Percentiles rank a stretch among this genome's conserved stretches.
phyloP scores from a whole-genome alignment of 2,797 vertebrate genomes.

The Luscinia megarhynchos region DNA sequence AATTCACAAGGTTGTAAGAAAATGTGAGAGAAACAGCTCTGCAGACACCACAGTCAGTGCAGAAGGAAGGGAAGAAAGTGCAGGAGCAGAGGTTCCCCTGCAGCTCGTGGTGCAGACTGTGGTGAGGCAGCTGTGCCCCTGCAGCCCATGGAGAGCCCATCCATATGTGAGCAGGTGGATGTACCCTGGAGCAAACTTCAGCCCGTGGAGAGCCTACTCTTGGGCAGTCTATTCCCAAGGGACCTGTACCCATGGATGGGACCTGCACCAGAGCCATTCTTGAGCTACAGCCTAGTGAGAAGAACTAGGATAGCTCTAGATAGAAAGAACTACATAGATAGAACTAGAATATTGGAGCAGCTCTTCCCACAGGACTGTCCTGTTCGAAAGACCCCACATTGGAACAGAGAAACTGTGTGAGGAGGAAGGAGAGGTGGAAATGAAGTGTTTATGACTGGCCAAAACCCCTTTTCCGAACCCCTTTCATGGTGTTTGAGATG shows the following conservation, averaged over 20 bases:
- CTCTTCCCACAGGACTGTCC: neutral
- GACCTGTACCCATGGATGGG: neutral
- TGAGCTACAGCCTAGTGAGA: neutral
- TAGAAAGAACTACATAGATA: no score
- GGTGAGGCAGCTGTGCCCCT: no score
- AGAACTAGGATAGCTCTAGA: neutral
- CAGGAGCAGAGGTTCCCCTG: neutral
- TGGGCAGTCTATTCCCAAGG: neutral
- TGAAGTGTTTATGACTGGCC: neutral
- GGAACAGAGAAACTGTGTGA: neutral
- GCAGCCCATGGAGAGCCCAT: no score
- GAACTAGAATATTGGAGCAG: neutral
- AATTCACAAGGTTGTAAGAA: neutral
- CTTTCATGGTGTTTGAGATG: accelerated
- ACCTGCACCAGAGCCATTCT: neutral
- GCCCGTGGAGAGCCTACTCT: no score
- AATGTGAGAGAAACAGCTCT: neutral
- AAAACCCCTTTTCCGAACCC: accelerated
- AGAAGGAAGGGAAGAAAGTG: neutral
- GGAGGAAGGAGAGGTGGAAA: neutral
- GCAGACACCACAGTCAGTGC: neutral
- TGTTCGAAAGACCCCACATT: neutral
- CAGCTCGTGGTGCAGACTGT: no score
- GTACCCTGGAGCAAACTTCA: no score
- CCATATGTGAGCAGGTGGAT: no score